Evolutionary conservation across 2,113 vertebrate genomes (phyloP).

Genomic region (Bettongia penicillata): DNA sequence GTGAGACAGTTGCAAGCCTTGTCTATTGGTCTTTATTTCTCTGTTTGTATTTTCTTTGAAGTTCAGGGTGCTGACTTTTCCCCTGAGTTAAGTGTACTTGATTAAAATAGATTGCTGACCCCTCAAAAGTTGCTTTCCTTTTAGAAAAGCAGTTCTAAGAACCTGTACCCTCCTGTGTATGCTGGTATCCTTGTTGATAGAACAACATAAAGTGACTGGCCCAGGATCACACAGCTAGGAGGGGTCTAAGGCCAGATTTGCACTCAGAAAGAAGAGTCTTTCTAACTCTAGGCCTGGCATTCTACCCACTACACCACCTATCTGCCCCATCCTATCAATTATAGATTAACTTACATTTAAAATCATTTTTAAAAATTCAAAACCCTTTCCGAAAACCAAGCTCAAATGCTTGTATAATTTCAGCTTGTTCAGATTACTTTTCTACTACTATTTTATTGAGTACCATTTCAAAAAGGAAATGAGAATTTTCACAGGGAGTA

Average conservation of each 20-base stretch:
- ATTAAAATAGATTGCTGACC: no score
- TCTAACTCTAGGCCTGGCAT: not conserved
- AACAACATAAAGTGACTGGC: not conserved
- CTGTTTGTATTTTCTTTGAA: no score
- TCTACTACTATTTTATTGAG: not conserved
- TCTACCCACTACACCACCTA: not conserved
- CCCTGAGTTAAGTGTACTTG: no score
- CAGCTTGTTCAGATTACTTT: constrained; percentile 39
- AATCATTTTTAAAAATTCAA: constrained; percentile 32
- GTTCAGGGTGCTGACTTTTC: no score
- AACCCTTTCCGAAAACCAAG: not conserved
- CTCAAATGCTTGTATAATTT: constrained; percentile 30
- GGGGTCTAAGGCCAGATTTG: not conserved
- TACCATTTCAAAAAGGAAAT: not conserved
- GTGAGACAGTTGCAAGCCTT: no score
- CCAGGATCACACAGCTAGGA: not conserved
- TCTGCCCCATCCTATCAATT: no score
- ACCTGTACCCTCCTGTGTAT: no score
- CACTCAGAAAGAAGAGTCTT: not conserved
- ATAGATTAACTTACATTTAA: not conserved
- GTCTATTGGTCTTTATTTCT: no score
- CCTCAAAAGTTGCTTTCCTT: no score
- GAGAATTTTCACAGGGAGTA: not conserved
- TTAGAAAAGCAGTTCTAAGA: no score
- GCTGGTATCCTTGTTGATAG: no score